These are phyloP conservation scores for Brenthis hecate DNA, from an alignment of 2,888 invertebrate genomes.

Conservation along the genomic window DNA sequence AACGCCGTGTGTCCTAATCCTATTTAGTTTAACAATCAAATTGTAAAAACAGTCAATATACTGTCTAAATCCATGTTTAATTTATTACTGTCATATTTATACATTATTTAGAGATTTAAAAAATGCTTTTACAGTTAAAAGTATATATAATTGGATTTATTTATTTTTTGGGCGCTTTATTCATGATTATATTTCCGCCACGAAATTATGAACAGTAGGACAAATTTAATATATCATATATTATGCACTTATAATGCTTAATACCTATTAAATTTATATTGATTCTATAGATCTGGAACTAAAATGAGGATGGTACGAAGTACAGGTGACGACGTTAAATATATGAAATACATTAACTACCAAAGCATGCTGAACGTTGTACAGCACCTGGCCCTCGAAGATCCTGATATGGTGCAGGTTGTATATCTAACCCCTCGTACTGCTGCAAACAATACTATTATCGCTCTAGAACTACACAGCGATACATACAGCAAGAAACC, in stretches of 20 bases:
- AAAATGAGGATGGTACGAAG: conserved; percentile 61
- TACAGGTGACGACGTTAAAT: conserved; percentile 45
- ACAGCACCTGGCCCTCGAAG: conserved; percentile 49
- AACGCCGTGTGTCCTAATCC: too few relatives aligned
- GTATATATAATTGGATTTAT: conserved; percentile 61
- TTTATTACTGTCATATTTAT: neutral
- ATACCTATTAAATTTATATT: neutral
- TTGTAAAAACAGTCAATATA: neutral
- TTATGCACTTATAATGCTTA: neutral
- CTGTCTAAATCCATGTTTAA: conserved; percentile 3
- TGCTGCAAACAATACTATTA: conserved; percentile 57
- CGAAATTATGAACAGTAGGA: conserved; percentile 70
- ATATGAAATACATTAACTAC: conserved; percentile 53
- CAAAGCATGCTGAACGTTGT: conserved; percentile 45
- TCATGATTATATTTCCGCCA: conserved; percentile 69
- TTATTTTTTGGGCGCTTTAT: conserved; percentile 65
- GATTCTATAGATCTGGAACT: conserved; percentile 62
- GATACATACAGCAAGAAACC: conserved; percentile 66
- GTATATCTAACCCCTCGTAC: conserved; percentile 55
- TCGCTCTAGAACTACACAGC: conserved; percentile 68
- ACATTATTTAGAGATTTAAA: conserved; percentile 21
- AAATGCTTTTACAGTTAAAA: conserved; percentile 72
- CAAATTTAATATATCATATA: neutral
- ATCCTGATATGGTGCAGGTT: conserved; percentile 57
- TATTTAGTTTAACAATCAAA: neutral